Percentiles rank a stretch among this genome's conserved stretches.
Conservation (phyloP, 2,888 invertebrate species). For the Hemistola chrysoprasaria region DNA sequence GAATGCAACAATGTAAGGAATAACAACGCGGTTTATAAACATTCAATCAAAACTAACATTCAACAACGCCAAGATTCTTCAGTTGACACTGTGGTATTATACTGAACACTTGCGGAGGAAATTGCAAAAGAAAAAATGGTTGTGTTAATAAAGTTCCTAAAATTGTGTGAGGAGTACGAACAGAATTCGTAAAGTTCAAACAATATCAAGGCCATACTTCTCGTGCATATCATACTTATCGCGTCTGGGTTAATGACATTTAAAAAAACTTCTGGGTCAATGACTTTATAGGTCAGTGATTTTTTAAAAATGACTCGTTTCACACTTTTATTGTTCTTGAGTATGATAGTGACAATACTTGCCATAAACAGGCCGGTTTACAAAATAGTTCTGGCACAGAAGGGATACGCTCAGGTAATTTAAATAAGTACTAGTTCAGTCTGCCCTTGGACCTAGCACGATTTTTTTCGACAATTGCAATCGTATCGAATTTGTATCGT, state of each 20-base stretch:
- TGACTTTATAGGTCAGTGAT: slow-evolving; percentile 1
- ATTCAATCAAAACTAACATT: slow-evolving; percentile 48
- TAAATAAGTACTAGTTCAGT: too few species aligned
- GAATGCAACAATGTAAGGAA: slow-evolving; percentile 50
- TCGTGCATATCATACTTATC: too few species aligned
- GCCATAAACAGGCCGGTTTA: slow-evolving; percentile 74
- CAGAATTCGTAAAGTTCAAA: too few species aligned
- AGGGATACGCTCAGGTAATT: slow-evolving; percentile 86
- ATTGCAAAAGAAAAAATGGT: too few species aligned
- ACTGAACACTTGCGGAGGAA: slow-evolving; percentile 42
- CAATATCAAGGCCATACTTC: too few species aligned
- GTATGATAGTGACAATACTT: slow-evolving; percentile 31
- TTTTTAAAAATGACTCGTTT: slow-evolving; percentile 32
- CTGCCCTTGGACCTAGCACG: too few species aligned
- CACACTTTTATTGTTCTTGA: slow-evolving; percentile 34
- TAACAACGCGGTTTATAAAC: slow-evolving; percentile 68
- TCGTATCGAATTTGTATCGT: too few species aligned
- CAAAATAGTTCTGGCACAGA: slow-evolving; percentile 85
- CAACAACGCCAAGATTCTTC: slow-evolving; percentile 37
- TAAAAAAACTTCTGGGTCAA: not conserved
- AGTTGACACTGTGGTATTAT: slow-evolving; percentile 47
- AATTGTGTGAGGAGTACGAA: too few species aligned
- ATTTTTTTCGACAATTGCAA: too few species aligned
- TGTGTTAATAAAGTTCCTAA: too few species aligned
- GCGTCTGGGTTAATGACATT: too few species aligned